Evolutionary conservation across 2,113 vertebrate genomes (phyloP), one percentile per base, ranked within the genome.

Genomic region (Oreochromis tanganicae): DNA sequence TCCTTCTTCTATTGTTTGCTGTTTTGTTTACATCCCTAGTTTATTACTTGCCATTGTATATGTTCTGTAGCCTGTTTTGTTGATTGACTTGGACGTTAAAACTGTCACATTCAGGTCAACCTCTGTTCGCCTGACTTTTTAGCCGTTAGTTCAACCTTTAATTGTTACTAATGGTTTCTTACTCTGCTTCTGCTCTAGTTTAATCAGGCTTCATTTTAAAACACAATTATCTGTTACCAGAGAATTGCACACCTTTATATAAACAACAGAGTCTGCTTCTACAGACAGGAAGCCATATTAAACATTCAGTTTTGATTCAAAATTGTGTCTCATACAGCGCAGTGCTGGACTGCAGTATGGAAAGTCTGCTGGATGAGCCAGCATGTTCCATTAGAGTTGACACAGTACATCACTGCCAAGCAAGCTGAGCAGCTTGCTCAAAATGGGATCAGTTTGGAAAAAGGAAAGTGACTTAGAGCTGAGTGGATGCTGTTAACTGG

Each of bases 401-500:
- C 29, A 81, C 10, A 43, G 54, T 50, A 2, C 73, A 88, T 82
- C 57, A 83, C 57, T 86, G 66, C 81, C 17, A 52, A 63, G 56
- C 82, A 55, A 29, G 29, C 85, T 5, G 73, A 81, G 68, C 41
- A 48, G 68, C 24, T 68, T 85, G 2, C 50, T 82, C 87, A 75
- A 75, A 88, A 80, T 84, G 46, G 85, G 55, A 84, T 84, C 85
- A 12, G 85, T 80, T 82, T 87, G 86, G 86, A 50, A n/a, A 78
- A 81, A 68, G 10, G 41, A 82, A 84, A 91, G 85, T 82, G 66
- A 38, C 85, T 82, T 6, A 63, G 82, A 85, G 87, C 63, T 85
- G 91, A 91, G 87, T 66, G 83, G 84, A 86, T 83, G 85, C 59
- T 85, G 78, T 88, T 87, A 82, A 61, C 52, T 82, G 46, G 50